phyloP scores from a whole-genome alignment of 1,140 invertebrate genomes.

The Drosophila ficusphila region DNA sequence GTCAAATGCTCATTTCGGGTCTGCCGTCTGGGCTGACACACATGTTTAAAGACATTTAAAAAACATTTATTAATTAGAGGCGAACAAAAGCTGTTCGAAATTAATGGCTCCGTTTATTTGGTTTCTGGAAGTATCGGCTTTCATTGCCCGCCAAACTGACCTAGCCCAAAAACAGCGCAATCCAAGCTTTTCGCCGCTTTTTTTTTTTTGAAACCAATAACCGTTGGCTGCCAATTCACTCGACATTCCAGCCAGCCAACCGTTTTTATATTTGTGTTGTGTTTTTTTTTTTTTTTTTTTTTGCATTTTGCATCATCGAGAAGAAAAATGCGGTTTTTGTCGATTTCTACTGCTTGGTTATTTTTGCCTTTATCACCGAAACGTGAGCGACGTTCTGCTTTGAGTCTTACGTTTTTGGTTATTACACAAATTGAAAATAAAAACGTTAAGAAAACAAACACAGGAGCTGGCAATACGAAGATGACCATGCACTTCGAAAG shows the following conservation, averaged over 20 bases:
- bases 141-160: conserved; percentile 23
- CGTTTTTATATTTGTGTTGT: conserved; percentile 4
- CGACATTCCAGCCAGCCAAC: conserved; percentile 19
- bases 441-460: conserved; percentile 20
- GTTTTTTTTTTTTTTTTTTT: not conserved
- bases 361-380: conserved; percentile 47
- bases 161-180: conserved; percentile 21
- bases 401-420: conserved; percentile 38
- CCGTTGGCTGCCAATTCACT: conserved; percentile 21
- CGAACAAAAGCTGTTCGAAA: conserved; percentile 1
- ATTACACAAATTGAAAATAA: conserved; percentile 39
- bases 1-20: not conserved
- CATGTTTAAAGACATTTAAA: not conserved
- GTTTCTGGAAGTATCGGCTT: conserved; percentile 29
- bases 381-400: conserved; percentile 54
- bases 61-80: conserved; percentile 12
- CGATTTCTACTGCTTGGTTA: conserved; percentile 12
- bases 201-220: conserved; percentile 33
- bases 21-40: conserved; percentile 11
- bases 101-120: conserved; percentile 18
- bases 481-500: not conserved
- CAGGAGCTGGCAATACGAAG: not conserved
- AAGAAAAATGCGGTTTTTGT: conserved; percentile 29
- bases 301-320: conserved; percentile 28
- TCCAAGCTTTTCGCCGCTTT: conserved; percentile 19